A percentile compares a stretch with the other conserved stretches of the same genome.
Evolutionary conservation across 2,797 vertebrate species (phyloP).

Genomic region (Neosilurus hyrtlii): DNA sequence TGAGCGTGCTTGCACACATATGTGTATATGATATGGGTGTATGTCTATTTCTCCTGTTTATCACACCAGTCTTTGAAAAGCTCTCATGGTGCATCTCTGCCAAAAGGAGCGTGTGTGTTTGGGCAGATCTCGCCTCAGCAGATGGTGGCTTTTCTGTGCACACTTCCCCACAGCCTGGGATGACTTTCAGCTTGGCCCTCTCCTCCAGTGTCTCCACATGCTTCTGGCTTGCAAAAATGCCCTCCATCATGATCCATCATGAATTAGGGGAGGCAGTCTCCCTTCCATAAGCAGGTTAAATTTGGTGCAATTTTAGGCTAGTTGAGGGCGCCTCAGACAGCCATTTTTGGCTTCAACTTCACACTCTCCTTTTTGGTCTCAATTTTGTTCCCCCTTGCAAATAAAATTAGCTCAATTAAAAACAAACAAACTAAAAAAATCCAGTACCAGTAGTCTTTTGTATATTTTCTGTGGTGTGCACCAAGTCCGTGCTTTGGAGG

Average conservation of each 20-base stretch:
- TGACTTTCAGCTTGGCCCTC: conserved; percentile 68
- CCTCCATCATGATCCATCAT: conserved; percentile 66
- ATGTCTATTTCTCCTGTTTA: conserved; percentile 26
- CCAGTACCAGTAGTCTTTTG: conserved; percentile 18
- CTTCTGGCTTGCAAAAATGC: conserved; percentile 62
- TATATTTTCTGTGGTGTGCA: conserved; percentile 3
- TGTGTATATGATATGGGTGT: conserved; percentile 28
- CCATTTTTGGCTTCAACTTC: conserved; percentile 29
- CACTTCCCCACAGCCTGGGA: conserved; percentile 70
- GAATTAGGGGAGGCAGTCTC: conserved; percentile 63
- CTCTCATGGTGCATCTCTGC: conserved; percentile 61
- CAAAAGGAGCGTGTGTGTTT: conserved; percentile 58
- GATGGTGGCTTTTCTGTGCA: conserved; percentile 74
- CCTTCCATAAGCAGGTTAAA: conserved; percentile 66
- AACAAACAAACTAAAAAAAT: conserved; percentile 2
- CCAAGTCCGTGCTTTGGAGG: conserved; percentile 3
- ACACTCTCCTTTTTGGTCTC: not conserved
- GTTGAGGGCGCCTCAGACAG: conserved; percentile 32
- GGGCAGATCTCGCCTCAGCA: conserved; percentile 69
- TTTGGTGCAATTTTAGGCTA: conserved; percentile 33
- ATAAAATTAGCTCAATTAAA: conserved; percentile 18
- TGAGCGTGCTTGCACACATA: conserved; percentile 16
- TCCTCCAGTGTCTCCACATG: conserved; percentile 65
- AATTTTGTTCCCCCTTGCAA: not conserved
- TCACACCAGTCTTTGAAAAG: conserved; percentile 64